Evolutionary conservation across 2,113 vertebrate species (phyloP).

Genomic region (Gadus chalcogrammus): DNA sequence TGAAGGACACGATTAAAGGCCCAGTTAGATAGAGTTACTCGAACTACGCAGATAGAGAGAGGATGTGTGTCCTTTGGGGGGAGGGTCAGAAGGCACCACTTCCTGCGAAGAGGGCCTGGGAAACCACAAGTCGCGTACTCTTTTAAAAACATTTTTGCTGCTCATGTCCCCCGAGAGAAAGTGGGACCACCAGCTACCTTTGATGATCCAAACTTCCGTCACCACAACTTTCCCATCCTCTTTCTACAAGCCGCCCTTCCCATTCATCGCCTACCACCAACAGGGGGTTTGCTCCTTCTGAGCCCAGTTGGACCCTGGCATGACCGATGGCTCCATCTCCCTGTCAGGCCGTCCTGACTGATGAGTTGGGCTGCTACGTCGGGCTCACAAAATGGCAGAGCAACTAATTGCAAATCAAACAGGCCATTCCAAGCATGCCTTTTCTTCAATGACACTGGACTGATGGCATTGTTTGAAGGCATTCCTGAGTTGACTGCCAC

Average conservation of each 20-base stretch:
- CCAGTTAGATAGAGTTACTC: conserved; percentile 36
- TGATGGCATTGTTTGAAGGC: conserved; percentile 54
- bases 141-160: not conserved
- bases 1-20: too few species aligned
- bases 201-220: conserved; percentile 11
- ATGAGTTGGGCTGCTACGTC: conserved; percentile 34
- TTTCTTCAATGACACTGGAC: conserved; percentile 40
- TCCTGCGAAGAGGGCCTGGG: conserved; percentile 72
- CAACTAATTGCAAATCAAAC: conserved; percentile 59
- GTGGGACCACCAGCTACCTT: conserved; percentile 24
- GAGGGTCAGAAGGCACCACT: conserved; percentile 72
- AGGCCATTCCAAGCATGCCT: conserved; percentile 51
- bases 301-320: conserved; percentile 17
- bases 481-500: conserved; percentile 63
- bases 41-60: conserved; percentile 59
- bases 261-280: conserved; percentile 4
- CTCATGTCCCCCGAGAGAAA: conserved; percentile 33
- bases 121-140: conserved; percentile 49
- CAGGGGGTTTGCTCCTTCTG: conserved; percentile 7
- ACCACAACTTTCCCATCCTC: conserved; percentile 24
- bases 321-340: conserved; percentile 46
- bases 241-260: conserved; percentile 9
- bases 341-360: conserved; percentile 35
- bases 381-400: conserved; percentile 41
- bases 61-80: conserved; percentile 52